Base-by-base conservation (phyloP, 2,888 invertebrate species). In the Boloria selene region DNA sequence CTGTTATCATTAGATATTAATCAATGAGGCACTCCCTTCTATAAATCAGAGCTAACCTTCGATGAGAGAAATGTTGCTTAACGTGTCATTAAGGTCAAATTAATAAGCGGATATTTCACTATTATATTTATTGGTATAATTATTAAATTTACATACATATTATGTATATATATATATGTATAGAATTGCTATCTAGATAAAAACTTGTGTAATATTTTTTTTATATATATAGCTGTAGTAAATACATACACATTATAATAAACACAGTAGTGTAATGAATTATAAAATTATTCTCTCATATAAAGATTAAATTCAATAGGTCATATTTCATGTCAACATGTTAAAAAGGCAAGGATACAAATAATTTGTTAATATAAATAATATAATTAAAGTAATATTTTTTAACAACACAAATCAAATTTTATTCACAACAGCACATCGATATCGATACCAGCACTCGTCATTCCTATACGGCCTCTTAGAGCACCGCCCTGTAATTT, bases 401-500 rank as follows among this genome's bases (percentile, higher is more conserved):
- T 38, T 17, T 49, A 50, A 13, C 13, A 16, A 38, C 14, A 59
- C 49, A 59, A 59, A 50, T 59, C 26, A 49, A 31, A 50, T 59
- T 59, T 59, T 54, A 66, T 63, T 63, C 63, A 63, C 59, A 66
- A 65, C 51, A 60, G 26, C 51, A 60, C 54, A 67, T 69, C 67
- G 65, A 66, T 61, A 69, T 69, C 71, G 90, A 88, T 87, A 89
- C 86, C 82, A 73, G 74, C 76, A 74, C 74, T 77, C 75, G 79
- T 70, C 83, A 76, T 80, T 80, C 81, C 86, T 86, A 85, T 84
- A 79, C 83, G 79, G 77, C 76, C 82, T 87, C 84, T 86, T 74
- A 86, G 83, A 82, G 74, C 77, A 87, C 91, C 92, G 92, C 93
- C 92, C 92, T 93, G 91, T 93, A 93, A 92, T 93, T 92, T 93